phyloP scores from a whole-genome alignment of 2,113 vertebrate genomes.

The Hyaena hyaena region DNA sequence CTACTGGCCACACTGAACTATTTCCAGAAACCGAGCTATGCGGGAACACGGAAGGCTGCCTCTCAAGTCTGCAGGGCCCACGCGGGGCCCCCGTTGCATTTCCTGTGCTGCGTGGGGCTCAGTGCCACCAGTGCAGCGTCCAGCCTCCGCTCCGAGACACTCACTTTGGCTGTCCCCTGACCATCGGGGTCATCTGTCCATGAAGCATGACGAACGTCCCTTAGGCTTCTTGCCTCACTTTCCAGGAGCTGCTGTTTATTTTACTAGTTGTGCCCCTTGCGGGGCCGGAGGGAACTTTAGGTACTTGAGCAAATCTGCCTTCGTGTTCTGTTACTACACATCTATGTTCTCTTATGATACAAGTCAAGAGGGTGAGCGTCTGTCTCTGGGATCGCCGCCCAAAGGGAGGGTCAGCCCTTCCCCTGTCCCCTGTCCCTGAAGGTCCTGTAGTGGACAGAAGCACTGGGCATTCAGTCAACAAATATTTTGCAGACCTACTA shows the following conservation, averaged over 20 bases:
- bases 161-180: not conserved
- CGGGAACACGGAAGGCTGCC: too few relatives aligned
- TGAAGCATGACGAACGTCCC: not conserved
- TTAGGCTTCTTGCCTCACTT: fast-evolving
- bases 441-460: not conserved
- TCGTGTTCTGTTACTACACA: not conserved
- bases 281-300: not conserved
- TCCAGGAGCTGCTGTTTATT: not conserved
- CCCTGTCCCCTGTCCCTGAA: not conserved
- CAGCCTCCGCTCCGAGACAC: not conserved
- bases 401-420: not conserved
- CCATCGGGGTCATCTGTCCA: not conserved
- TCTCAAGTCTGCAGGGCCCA: not conserved
- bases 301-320: slow-evolving; percentile 45
- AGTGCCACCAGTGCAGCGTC: not conserved
- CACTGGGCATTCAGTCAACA: not conserved
- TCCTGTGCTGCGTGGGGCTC: fast-evolving
- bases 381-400: slow-evolving; percentile 26
- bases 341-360: not conserved
- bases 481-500: not conserved
- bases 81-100: not conserved
- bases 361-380: not conserved
- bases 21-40: not conserved
- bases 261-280: not conserved
- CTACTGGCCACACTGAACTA: not conserved